These are phyloP conservation scores for Dendrolimus pini DNA, from an alignment of 2,888 invertebrate species.

Conservation along the genomic window DNA sequence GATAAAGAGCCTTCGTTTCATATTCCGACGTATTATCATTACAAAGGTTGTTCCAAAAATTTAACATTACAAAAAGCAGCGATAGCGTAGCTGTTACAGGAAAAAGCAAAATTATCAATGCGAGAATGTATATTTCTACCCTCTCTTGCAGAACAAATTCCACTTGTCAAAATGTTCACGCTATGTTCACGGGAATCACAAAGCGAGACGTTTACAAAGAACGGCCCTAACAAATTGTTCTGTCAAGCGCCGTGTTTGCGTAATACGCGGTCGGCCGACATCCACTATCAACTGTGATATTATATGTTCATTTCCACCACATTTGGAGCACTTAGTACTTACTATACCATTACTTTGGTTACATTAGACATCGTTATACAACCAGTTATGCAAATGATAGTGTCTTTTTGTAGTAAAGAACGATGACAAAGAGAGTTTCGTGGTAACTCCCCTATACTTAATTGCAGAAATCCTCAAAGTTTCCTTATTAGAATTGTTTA, in stretches of 20 bases:
- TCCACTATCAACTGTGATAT: constrained; percentile 42
- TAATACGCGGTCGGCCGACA: constrained; percentile 45
- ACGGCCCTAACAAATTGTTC: constrained; percentile 63
- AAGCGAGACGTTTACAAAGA: constrained; percentile 67
- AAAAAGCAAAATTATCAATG: constrained; percentile 37
- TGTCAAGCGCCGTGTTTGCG: constrained; percentile 55
- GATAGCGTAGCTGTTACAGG: background rate
- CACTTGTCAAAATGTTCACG: constrained; percentile 69
- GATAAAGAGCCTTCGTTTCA: constrained; percentile 7
- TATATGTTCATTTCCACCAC: constrained; percentile 33
- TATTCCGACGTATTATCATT: background rate
- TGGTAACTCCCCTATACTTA: constrained; percentile 29
- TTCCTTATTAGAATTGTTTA: constrained; percentile 44
- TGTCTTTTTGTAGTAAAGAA: background rate
- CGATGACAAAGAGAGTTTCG: constrained; percentile 12
- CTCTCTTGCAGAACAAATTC: constrained; percentile 59
- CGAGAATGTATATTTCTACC: constrained; percentile 35
- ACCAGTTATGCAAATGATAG: background rate
- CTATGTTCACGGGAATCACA: constrained; percentile 60
- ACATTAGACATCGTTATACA: background rate
- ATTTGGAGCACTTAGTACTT: constrained; percentile 18
- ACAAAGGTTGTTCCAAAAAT: background rate
- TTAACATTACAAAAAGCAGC: background rate
- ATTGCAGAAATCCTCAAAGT: constrained; percentile 31
- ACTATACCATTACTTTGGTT: constrained; percentile 2